These are phyloP conservation scores for Acleris sparsana DNA, from an alignment of 2,888 invertebrate species.

Conservation along the genomic window DNA sequence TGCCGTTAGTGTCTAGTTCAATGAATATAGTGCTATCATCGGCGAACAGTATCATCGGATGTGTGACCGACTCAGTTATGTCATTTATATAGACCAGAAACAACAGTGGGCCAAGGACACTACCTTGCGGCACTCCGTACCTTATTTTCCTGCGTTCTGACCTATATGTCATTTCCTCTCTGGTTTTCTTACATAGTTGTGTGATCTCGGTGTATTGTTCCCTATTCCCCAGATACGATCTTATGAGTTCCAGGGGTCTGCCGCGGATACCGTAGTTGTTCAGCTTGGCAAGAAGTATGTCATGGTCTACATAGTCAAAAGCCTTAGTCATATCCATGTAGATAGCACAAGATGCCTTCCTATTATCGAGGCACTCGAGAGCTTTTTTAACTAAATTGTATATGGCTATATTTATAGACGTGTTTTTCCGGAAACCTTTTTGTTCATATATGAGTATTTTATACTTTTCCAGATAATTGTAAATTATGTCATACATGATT, in stretches of 20 bases:
- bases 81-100: neutral
- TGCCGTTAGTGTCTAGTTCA: neutral
- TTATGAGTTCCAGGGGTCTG: neutral
- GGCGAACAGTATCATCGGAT: neutral
- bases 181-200: neutral
- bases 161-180: neutral
- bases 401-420: neutral
- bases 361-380: neutral
- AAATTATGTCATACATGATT: neutral
- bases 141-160: neutral
- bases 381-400: neutral
- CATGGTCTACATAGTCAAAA: constrained; percentile 1
- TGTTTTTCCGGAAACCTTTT: neutral
- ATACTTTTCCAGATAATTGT: neutral
- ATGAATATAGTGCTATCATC: neutral
- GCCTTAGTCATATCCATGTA: constrained; percentile 2
- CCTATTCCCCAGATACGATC: neutral
- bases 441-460: neutral
- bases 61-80: neutral
- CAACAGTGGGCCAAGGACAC: neutral
- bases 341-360: neutral
- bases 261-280: neutral
- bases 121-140: neutral
- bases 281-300: neutral
- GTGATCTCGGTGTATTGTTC: neutral